Evolutionary conservation across 92 coral and sea anemone genomes (phyloP), one percentile per base, ranked within the genome.

Genomic region (Phenganax stokvisi): DNA sequence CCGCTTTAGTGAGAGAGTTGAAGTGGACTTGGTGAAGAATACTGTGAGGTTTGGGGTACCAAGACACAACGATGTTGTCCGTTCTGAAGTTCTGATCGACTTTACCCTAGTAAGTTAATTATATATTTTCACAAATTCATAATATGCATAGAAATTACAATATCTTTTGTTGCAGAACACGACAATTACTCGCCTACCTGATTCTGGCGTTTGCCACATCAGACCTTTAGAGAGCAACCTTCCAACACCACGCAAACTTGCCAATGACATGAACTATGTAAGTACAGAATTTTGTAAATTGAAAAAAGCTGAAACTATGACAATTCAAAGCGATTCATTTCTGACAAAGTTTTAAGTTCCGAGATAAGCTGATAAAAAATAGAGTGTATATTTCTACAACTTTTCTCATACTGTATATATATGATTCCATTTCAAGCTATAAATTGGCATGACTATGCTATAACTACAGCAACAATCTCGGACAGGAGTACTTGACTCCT

Each of bases 141-240:
- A 20, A 0, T 20, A 20, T 20, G 25, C 25, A 20, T 20, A 20
- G 25, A 0, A 20, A 20, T 20, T 20, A 20, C 25, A 68, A n/a
- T 68, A 6, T 68, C 12, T 16, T 15, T 31, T 12, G 30, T 47
- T 47, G 47, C 76, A 71, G 76, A 25, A 25, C 57, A 16, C 47
- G n/a, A 71, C 76, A 12, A 71, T 71, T 71, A 71, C 76, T 51
- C 76, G 76, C 29, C 56, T 71, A 13, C 55, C 76, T 71, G 76
- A 31, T 51, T 12, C 47, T 54, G 57, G 57, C 9, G n/a, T 71
- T 30, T 71, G 76, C 47, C 57, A 71, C 76, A 20, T 71, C 57
- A 71, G 47, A 31, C 76, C 57, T 3, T 71, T 71, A 56, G 56
- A 47, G 0, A 51, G 15, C 30, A 71, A n/a, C 57, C 17, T 71